Evolutionary conservation across 2,888 invertebrate species (phyloP), one percentile per base, ranked within the genome.

Genomic region (Diadegma fenestrale): DNA sequence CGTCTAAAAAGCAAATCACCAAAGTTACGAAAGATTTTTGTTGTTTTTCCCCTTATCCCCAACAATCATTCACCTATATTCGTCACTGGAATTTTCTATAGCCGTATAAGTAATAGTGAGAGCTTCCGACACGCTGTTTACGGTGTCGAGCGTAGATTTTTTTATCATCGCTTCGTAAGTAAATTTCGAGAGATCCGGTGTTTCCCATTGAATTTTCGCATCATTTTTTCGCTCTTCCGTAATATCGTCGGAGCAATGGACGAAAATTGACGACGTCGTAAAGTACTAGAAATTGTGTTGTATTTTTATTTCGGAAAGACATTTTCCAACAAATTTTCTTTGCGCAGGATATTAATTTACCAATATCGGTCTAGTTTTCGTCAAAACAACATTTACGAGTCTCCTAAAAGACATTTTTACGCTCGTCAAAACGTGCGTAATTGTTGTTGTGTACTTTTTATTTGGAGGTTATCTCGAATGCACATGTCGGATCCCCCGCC

Each of bases 91-190:
- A 82, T 77, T 88, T 89, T 92, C 91, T 85, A 93, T 90, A 12
- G 93, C 91, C 8, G 88, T 85, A 81, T 91, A 93, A 54, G 91
- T 90, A 72, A 93, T 81, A n/a, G 93, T 94, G 48, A 94, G 87
- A 72, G 90, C 86, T 83, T 91, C 90, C 0, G 92, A 90, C 43
- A 92, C 91, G 87, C 91, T 93, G 61, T 93, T 93, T 10, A 91
- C 92, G 78, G 90, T 90, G 77, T 91, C 90, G 43, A 93, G 82
- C 0, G 91, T 90, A 8, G 93, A 92, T 82, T 92, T 92, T 85
- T 93, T 91, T 58, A 93, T 91, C 90, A 93, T 90, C 73, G 90
- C 90, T 77, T 93, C 92, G 64, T 89, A 89, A 10, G 93, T 91
- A 17, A 93, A 80, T 41, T 90, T 90, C 66, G 88, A 87, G 14